Evolutionary conservation across 1,140 invertebrate genomes (phyloP), one percentile per base, ranked within the genome.

Genomic region (Heliothis virescens): DNA sequence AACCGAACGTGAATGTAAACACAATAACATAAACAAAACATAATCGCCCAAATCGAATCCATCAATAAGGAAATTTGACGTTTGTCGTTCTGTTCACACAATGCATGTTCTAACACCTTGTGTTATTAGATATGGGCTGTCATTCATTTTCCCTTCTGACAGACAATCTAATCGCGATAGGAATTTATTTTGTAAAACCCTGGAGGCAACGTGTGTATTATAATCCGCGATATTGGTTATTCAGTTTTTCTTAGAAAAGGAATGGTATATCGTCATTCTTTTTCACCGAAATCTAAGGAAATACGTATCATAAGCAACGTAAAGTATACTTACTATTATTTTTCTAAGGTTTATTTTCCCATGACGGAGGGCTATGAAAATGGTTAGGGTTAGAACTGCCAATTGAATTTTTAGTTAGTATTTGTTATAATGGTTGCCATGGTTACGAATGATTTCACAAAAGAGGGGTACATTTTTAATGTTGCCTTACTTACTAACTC

Each of bases 21-120:
- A 65, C 63, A 67, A 67, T 67, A 50, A 21, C 63, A 67, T 18
- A 47, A 67, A 67, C 63, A 67, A 67, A 67, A 67, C 5, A 67
- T 16, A 67, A 11, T 47, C 16, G 16, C 34, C 2, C 11, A 41
- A 67, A 48, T 48, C 63, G 48, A 67, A 65, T 47, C 34, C 41
- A 67, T 11, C 63, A 48, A 18, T 48, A 2, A 18, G 34, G 21
- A 65, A 4, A 48, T 21, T 16, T 65, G 10, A 48, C 41, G 63
- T 67, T 4, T 12, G 11, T 16, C 63, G 18, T 48, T 67, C 12
- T 67, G 16, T n/a, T 59, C 16, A n/a, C 16, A 18, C 41, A 48
- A 48, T 18, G 55, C 53, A 16, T 55, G 15, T 57, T 18, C 7
- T 57, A 57, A 10, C 16, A 16, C 16, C n/a, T 65, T 41, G 34